phyloP scores from a whole-genome alignment of 2,888 invertebrate genomes.

The Amphipoea oculea region DNA sequence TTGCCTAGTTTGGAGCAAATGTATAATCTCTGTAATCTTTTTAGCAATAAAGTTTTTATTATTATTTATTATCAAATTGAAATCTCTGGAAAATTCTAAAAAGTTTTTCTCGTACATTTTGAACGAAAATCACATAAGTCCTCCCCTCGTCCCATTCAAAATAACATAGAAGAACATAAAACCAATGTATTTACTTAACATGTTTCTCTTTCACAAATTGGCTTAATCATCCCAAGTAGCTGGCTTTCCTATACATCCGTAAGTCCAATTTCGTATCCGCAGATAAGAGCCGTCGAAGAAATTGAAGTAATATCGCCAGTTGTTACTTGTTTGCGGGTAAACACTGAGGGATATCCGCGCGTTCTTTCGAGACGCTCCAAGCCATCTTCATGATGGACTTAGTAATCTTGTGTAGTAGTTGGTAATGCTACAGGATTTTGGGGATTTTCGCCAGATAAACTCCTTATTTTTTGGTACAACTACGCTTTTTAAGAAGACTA shows the following conservation, averaged over 20 bases:
- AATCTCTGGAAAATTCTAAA: too few species aligned
- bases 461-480: constrained; percentile 65
- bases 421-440: constrained; percentile 67
- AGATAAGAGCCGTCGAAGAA: constrained; percentile 82
- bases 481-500: constrained; percentile 56
- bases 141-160: neutral
- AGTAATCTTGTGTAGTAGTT: constrained; percentile 75
- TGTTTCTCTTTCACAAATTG: neutral
- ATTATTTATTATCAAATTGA: too few species aligned
- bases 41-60: too few species aligned
- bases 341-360: constrained; percentile 71
- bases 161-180: neutral
- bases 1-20: too few species aligned
- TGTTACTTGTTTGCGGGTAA: constrained; percentile 80
- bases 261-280: constrained; percentile 67
- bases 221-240: constrained; percentile 2
- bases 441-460: constrained; percentile 66
- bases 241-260: constrained; percentile 52
- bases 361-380: constrained; percentile 66
- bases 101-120: too few species aligned
- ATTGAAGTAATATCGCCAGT: constrained; percentile 82
- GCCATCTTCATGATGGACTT: constrained; percentile 77
- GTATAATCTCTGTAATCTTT: too few species aligned
- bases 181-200: neutral
- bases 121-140: too few species aligned